Conservation (phyloP, 2,113 vertebrate species). For the Corynorhinus townsendii region DNA sequence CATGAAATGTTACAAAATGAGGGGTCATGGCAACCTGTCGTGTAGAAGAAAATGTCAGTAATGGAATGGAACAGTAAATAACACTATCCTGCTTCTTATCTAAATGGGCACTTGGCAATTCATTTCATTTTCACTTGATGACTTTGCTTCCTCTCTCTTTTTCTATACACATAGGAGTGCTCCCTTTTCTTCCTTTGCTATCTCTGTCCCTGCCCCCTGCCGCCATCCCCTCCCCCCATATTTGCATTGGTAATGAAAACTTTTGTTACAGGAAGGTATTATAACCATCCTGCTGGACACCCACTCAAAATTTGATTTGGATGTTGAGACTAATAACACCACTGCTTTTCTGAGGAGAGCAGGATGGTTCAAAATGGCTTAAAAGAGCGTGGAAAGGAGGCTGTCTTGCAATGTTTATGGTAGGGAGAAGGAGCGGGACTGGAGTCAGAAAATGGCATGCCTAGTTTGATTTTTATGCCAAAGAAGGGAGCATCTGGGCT, state of each 20-base stretch:
- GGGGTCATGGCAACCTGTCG: conserved; percentile 47
- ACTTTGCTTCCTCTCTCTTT: neutral
- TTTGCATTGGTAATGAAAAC: neutral
- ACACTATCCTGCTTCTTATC: conserved; percentile 27
- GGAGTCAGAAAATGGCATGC: neutral
- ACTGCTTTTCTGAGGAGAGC: neutral
- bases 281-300: neutral
- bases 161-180: neutral
- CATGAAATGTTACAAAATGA: conserved; percentile 54
- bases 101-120: conserved; percentile 21
- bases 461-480: neutral
- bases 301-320: neutral
- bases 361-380: neutral
- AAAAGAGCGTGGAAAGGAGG: neutral
- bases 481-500: neutral
- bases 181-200: neutral
- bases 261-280: neutral
- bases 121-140: neutral
- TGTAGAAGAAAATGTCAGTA: conserved; percentile 61
- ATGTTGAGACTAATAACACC: neutral
- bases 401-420: neutral
- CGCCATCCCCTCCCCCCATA: too few species aligned
- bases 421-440: neutral
- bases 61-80: conserved; percentile 38
- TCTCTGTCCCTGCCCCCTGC: neutral